These are phyloP conservation scores for Dendrolimus punctatus DNA, from an alignment of 1,140 invertebrate species.

Conservation along the genomic window DNA sequence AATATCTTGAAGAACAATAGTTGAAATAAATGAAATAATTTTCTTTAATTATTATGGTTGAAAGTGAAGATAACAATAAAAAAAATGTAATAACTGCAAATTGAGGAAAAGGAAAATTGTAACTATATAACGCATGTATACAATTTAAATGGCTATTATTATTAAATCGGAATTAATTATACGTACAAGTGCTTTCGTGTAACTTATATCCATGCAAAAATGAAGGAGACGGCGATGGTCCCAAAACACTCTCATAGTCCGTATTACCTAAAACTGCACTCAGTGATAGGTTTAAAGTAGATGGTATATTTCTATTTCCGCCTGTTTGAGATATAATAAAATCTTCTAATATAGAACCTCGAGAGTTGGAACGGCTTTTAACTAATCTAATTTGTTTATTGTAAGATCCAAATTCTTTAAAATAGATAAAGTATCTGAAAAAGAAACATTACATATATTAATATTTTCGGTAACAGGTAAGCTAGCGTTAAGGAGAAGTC, in stretches of 20 bases:
- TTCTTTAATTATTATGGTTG: too few species aligned
- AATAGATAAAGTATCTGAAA: slow-evolving; percentile 73
- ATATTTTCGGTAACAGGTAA: too few species aligned
- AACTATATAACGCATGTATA: too few species aligned
- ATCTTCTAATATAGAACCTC: slow-evolving; percentile 58
- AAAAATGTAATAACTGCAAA: too few species aligned
- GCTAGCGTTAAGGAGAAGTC: too few species aligned
- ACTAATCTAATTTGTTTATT: slow-evolving; percentile 65
- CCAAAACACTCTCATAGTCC: slow-evolving; percentile 37
- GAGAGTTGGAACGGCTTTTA: slow-evolving; percentile 60
- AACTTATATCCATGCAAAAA: slow-evolving; percentile 43
- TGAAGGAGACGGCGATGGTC: slow-evolving; percentile 25
- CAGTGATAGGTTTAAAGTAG: slow-evolving; percentile 40
- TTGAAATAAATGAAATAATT: too few species aligned
- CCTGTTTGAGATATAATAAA: slow-evolving; percentile 31
- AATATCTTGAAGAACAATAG: too few species aligned
- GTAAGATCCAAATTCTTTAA: slow-evolving; percentile 71
- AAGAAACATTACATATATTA: slow-evolving; percentile 6
- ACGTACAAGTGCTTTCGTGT: slow-evolving; percentile 55
- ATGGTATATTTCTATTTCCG: slow-evolving; percentile 25
- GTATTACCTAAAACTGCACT: slow-evolving; percentile 29
- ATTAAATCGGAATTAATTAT: slow-evolving; percentile 2
- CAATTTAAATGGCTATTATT: too few species aligned
- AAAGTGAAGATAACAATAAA: too few species aligned
- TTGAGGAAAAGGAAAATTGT: too few species aligned